These are phyloP conservation scores for Sinocyclocheilus grahami DNA, from an alignment of 2,113 vertebrate species.

Conservation along the genomic window DNA sequence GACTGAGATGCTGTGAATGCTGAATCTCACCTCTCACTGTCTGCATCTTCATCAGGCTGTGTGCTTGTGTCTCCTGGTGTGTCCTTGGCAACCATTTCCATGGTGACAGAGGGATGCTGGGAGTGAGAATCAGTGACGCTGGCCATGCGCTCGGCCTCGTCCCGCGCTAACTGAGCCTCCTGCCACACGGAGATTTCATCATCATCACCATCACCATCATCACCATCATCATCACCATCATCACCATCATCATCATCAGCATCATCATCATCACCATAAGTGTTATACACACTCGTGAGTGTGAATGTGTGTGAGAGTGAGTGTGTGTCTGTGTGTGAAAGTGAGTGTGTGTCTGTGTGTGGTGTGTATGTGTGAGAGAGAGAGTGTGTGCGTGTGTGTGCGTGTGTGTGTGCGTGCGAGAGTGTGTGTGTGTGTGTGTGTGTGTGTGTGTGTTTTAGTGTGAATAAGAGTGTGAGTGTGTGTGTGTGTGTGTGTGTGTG, in stretches of 20 bases:
- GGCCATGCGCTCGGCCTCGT: slow-evolving; percentile 79
- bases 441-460: too few relatives aligned
- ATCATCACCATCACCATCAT: neutral
- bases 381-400: too few relatives aligned
- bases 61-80: slow-evolving; percentile 66
- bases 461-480: too few relatives aligned
- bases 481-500: too few relatives aligned
- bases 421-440: too few relatives aligned
- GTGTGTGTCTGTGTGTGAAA: neutral
- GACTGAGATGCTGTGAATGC: too few relatives aligned
- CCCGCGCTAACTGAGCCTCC: slow-evolving; percentile 87
- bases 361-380: too few relatives aligned
- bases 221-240: slow-evolving; percentile 11
- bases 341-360: too few relatives aligned
- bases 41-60: slow-evolving; percentile 50
- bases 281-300: too few relatives aligned
- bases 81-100: slow-evolving; percentile 80
- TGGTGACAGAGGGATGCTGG: slow-evolving; percentile 74
- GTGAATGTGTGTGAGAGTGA: neutral
- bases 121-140: slow-evolving; percentile 81
- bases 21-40: slow-evolving; percentile 39
- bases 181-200: slow-evolving; percentile 52
- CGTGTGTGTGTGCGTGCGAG: too few relatives aligned
- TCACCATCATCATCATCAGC: neutral
- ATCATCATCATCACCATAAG: neutral